Evolutionary conservation across 2,113 vertebrate species (phyloP).

Genomic region (Seriola quinqueradiata): DNA sequence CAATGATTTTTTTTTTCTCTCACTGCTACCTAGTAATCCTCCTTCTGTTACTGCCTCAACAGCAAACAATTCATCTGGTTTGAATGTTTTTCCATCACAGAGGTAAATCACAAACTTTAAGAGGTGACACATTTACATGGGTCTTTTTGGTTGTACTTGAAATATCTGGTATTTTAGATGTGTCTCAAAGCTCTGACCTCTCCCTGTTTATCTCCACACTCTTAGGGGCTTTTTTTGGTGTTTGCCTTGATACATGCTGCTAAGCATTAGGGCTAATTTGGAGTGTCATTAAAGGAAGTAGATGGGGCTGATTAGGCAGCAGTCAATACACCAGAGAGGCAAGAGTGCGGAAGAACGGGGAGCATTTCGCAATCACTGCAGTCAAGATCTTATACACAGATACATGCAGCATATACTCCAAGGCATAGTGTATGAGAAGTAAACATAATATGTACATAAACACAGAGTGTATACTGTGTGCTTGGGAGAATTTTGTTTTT

Average conservation of each 20-base stretch:
- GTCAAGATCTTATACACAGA: constrained; percentile 52
- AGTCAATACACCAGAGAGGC: constrained; percentile 55
- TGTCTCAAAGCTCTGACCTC: constrained; percentile 23
- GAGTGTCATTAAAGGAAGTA: constrained; percentile 70
- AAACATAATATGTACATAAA: constrained; percentile 66
- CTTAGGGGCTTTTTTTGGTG: constrained; percentile 35
- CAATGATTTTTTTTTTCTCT: constrained; percentile 36
- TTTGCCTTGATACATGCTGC: constrained; percentile 71
- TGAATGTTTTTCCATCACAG: constrained; percentile 19
- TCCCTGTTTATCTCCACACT: constrained; percentile 55
- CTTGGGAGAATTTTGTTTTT: constrained; percentile 63
- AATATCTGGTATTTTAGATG: constrained; percentile 28
- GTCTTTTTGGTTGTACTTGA: constrained; percentile 28
- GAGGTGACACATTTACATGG: constrained; percentile 11
- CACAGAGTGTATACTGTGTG: constrained; percentile 65
- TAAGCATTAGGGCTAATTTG: constrained; percentile 74
- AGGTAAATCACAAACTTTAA: constrained; percentile 29
- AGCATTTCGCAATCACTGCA: constrained; percentile 52
- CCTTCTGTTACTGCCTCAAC: constrained; percentile 33
- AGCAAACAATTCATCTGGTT: constrained; percentile 2
- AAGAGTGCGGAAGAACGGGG: constrained; percentile 31
- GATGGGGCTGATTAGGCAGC: constrained; percentile 61
- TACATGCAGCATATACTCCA: constrained; percentile 18
- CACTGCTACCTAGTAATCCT: constrained; percentile 23
- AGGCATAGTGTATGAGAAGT: constrained; percentile 45